Evolutionary conservation across 2,888 invertebrate species (phyloP).

Genomic region (Odontomyia ornata): DNA sequence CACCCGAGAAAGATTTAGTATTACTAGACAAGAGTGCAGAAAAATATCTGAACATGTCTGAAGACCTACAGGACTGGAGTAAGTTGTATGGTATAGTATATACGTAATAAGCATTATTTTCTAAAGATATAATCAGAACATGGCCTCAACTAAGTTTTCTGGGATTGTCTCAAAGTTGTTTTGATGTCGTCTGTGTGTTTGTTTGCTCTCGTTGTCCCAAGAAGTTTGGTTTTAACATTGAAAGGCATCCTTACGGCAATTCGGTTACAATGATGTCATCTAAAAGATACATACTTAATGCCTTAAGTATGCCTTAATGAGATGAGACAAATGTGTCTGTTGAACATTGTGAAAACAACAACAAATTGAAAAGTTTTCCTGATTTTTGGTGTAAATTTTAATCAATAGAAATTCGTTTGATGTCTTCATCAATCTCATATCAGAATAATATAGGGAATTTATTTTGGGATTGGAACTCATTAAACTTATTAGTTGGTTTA

Average conservation of each 20-base stretch:
- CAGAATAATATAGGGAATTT: too few species aligned
- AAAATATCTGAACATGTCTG: too few species aligned
- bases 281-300: not conserved
- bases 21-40: not conserved
- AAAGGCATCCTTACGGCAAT: not conserved
- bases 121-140: conserved; percentile 15
- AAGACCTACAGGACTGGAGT: too few species aligned
- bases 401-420: too few species aligned
- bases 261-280: not conserved
- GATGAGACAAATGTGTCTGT: not conserved
- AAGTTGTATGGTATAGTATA: too few species aligned
- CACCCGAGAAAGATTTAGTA: not conserved
- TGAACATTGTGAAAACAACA: not conserved
- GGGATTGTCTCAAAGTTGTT: not conserved
- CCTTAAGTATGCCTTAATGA: not conserved
- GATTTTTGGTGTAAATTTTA: too few species aligned
- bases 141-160: not conserved
- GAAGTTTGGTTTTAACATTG: not conserved
- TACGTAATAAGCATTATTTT: too few species aligned
- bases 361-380: too few species aligned
- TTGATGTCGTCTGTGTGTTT: not conserved
- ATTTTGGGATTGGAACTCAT: too few species aligned
- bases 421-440: too few species aligned
- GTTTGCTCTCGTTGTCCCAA: not conserved
- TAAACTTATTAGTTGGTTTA: too few species aligned